These are phyloP conservation scores for Rhagophthalmus giganteus DNA, from an alignment of 2,888 invertebrate species.

Conservation along the genomic window DNA sequence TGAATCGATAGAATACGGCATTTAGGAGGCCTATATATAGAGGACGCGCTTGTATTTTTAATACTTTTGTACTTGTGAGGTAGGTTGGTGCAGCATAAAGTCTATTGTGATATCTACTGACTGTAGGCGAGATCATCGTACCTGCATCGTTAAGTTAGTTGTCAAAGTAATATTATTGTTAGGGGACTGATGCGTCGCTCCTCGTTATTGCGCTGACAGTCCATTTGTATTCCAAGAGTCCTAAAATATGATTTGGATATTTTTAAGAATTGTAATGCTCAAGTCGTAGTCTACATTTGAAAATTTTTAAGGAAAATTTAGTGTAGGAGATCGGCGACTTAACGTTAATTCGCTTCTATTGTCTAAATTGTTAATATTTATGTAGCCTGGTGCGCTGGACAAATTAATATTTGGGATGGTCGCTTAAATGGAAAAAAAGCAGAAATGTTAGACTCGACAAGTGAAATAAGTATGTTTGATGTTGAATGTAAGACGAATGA, in stretches of 20 bases:
- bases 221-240: slow-evolving; percentile 47
- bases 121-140: slow-evolving; percentile 32
- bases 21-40: slow-evolving; percentile 46
- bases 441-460: slow-evolving; percentile 20
- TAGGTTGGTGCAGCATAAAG: slow-evolving; percentile 31
- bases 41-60: slow-evolving; percentile 51
- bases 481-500: slow-evolving; percentile 21
- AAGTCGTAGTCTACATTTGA: slow-evolving; percentile 36
- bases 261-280: slow-evolving; percentile 55
- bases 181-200: slow-evolving; percentile 14
- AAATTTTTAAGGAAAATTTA: too few species aligned
- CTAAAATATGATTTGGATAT: slow-evolving; percentile 52
- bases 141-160: slow-evolving; percentile 31
- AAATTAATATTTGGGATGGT: too few species aligned
- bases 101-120: slow-evolving; percentile 31
- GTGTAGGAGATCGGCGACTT: too few species aligned
- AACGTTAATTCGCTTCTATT: too few species aligned
- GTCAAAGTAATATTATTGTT: slow-evolving; percentile 29
- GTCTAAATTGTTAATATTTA: too few species aligned
- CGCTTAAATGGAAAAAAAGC: too few species aligned
- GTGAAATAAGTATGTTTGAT: slow-evolving; percentile 23
- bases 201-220: slow-evolving; percentile 26
- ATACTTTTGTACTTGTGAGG: slow-evolving; percentile 53
- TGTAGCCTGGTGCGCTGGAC: too few species aligned
- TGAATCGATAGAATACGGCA: slow-evolving; percentile 6